Evolutionary conservation across 2,888 invertebrate genomes (phyloP).

Genomic region (Cremastobaeus sp.): DNA sequence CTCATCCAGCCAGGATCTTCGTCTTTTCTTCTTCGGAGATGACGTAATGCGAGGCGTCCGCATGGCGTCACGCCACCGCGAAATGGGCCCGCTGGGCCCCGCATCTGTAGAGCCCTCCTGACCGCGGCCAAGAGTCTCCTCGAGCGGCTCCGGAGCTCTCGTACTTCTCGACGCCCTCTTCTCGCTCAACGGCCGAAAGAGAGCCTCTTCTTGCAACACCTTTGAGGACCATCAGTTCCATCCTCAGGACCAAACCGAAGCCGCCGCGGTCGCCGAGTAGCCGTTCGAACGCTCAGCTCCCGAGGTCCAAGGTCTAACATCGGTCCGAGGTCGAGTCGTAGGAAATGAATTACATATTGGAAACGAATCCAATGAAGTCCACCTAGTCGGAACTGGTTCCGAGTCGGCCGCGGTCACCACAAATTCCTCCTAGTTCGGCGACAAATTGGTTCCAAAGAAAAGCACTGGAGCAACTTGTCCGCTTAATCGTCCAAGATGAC

Average conservation of each 20-base stretch:
- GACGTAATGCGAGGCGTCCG: slow-evolving; percentile 74
- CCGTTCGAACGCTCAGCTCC: slow-evolving; percentile 51
- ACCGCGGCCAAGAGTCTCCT: slow-evolving; percentile 52
- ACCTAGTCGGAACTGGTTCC: slow-evolving; percentile 13
- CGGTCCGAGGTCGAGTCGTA: slow-evolving; percentile 31
- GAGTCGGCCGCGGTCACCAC: background rate
- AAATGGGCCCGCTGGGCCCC: slow-evolving; percentile 74
- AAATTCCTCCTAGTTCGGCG: background rate
- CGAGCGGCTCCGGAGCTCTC: slow-evolving; percentile 20
- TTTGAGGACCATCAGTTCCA: slow-evolving; percentile 29
- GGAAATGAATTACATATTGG: too few species aligned
- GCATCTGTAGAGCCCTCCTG: slow-evolving; percentile 75
- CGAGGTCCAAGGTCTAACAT: slow-evolving; percentile 61
- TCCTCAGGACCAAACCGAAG: slow-evolving; percentile 6
- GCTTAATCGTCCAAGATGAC: background rate
- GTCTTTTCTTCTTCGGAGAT: slow-evolving; percentile 69
- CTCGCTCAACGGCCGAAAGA: slow-evolving; percentile 30
- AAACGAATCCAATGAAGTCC: background rate
- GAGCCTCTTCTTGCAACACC: slow-evolving; percentile 22
- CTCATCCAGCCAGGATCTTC: slow-evolving; percentile 31
- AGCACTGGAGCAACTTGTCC: too few species aligned
- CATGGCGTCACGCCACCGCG: slow-evolving; percentile 78
- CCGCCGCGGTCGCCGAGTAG: slow-evolving; percentile 27
- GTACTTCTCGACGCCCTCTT: slow-evolving; percentile 28
- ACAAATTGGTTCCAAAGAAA: background rate